These are phyloP conservation scores for Cistogaster globosa DNA, from an alignment of 2,888 invertebrate genomes.

Conservation along the genomic window DNA sequence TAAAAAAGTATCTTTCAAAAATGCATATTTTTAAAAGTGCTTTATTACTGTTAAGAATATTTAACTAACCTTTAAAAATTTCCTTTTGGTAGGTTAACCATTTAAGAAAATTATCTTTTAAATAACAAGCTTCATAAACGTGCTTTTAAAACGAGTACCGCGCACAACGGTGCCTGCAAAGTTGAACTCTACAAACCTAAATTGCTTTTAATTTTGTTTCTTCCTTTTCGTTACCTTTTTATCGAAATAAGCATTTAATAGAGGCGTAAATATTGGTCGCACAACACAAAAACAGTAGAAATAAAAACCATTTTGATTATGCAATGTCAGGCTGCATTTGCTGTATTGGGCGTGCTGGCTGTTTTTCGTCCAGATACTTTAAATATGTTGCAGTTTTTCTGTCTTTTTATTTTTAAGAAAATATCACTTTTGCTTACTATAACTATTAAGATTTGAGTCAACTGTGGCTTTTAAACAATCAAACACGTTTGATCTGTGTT, in stretches of 20 bases:
- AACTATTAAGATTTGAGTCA: not conserved
- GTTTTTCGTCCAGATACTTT: not conserved
- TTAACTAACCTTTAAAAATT: no score
- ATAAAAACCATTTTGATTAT: conserved; percentile 25
- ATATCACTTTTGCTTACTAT: not conserved
- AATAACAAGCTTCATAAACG: not conserved
- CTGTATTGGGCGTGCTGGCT: conserved; percentile 37
- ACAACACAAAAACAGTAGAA: conserved; percentile 1
- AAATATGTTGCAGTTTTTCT: conserved; percentile 2
- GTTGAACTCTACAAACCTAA: not conserved
- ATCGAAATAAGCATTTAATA: conserved; percentile 23
- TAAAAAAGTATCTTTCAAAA: no score
- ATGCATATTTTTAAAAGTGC: no score
- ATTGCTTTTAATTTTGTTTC: not conserved
- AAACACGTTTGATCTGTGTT: conserved; percentile 65
- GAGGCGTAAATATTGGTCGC: conserved; percentile 43
- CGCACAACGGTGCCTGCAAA: not conserved
- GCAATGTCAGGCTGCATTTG: conserved; percentile 30
- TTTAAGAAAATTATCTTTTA: no score
- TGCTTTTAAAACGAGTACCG: not conserved
- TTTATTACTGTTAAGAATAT: no score
- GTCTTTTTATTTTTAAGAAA: not conserved
- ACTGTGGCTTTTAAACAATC: conserved; percentile 5
- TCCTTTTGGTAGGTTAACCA: no score
- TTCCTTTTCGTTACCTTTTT: not conserved